Evolutionary conservation across 2,888 invertebrate genomes (phyloP), one percentile per base, ranked within the genome.

Genomic region (Blastobasis lacticolella): DNA sequence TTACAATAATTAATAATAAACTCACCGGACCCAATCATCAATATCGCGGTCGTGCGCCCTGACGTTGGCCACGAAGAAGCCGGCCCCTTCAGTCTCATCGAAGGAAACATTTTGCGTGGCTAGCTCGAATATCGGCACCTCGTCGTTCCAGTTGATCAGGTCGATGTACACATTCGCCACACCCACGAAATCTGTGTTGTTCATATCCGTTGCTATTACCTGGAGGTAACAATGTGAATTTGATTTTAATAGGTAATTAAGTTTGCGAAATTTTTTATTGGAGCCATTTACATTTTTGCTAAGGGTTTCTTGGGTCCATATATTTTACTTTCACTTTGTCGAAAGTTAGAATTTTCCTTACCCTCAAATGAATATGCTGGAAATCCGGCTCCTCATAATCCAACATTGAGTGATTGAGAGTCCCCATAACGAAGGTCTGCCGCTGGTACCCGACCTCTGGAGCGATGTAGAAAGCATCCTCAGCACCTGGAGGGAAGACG

Each of bases 91-190:
- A 10, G 90, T 91, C 78, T 94, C 94, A 9, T 88, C 71, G 50
- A 91, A 78, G 5, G 72, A 59, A 0, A 82, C 83, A 0, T 64
- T 78, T 41, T 78, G 73, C 5, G 73, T 68, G 9, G 66, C 60
- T 4, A 73, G 54, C 5, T 72, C 64, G 70, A 94, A 94, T 57
- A 87, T 88, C 0, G 94, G 94, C 57, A 79, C 63, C 69, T 94
- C 93, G 66, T 94, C 94, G 72, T 94, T 94, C 84, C 90, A 90
- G 76, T 94, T 93, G 38, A 79, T 75, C 45, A 94, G 84, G 51
- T 85, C 67, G 7, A 93, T 88, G 52, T 71, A 74, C 0, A 92
- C 71, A 4, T 67, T 66, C 7, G 84, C 78, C 6, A 64, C 68
- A n/a, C 85, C 86, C 4, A 69, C 59, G 54, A 78, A 77, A 0